phyloP scores from a whole-genome alignment of 2,797 vertebrate genomes.

The Tadarida brasiliensis region DNA sequence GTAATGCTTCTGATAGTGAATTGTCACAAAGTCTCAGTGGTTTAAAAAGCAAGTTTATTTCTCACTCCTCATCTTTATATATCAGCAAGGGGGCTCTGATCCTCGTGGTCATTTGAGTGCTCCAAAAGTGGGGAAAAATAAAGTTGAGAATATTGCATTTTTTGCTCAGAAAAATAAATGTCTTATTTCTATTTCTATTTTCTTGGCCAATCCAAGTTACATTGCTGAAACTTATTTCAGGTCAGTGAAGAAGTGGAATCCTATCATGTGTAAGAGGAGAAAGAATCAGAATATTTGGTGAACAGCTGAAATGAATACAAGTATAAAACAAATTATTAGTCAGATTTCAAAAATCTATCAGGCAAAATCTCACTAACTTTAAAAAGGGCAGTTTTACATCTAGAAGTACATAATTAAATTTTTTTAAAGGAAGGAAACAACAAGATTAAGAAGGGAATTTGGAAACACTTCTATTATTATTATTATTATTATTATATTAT shows the following conservation, averaged over 20 bases:
- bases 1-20: background rate
- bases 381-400: background rate
- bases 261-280: background rate
- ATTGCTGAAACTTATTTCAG: background rate
- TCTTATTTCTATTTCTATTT: background rate
- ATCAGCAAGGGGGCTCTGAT: background rate
- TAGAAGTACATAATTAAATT: background rate
- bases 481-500: background rate
- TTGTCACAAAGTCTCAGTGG: background rate
- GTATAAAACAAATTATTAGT: background rate
- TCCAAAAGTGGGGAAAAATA: background rate
- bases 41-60: slow-evolving; percentile 29
- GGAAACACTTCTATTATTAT: background rate
- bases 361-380: background rate
- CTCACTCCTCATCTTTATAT: background rate
- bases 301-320: background rate
- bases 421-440: background rate
- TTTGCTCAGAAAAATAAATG: background rate
- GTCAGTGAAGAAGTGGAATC: background rate
- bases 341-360: background rate
- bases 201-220: background rate
- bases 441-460: background rate
- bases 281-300: background rate
- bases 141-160: background rate
- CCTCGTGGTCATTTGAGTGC: background rate